Conservation (phyloP, 2,888 invertebrate species). For the Globia sparganii region DNA sequence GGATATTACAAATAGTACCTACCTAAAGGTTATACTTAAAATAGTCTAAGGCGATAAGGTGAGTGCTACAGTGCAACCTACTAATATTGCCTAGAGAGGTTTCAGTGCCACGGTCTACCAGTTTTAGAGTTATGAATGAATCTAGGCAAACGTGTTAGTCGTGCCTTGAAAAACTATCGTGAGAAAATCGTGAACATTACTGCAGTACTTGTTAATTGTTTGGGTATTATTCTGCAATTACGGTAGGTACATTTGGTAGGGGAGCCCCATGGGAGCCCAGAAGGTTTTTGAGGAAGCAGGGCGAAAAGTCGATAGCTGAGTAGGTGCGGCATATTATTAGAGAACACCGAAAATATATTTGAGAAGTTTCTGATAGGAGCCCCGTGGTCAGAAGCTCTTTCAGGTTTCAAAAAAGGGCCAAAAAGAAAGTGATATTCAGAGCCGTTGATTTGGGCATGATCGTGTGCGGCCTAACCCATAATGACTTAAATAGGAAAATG, state of each 20-base stretch:
- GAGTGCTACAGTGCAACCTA: neutral
- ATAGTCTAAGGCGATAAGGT: neutral
- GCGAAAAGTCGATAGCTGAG: neutral
- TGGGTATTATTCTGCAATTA: constrained; percentile 23
- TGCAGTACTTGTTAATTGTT: neutral
- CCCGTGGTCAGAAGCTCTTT: neutral
- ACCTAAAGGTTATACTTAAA: neutral
- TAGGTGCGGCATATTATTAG: neutral
- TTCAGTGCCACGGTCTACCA: constrained; percentile 74
- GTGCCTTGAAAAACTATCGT: constrained; percentile 45
- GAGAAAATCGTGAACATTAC: constrained; percentile 49
- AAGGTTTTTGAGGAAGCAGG: neutral
- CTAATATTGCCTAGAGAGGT: constrained; percentile 55
- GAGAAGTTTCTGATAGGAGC: neutral
- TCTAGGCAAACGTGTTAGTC: constrained; percentile 54
- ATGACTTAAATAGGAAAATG: too few relatives aligned
- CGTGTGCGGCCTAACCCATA: too few relatives aligned
- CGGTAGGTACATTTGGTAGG: neutral
- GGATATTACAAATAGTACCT: neutral
- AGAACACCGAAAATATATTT: neutral
- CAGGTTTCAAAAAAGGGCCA: neutral
- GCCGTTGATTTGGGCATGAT: too few relatives aligned
- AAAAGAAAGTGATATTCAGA: neutral
- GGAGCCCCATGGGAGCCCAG: neutral
- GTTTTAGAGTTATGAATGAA: constrained; percentile 66